Conservation (phyloP, 2,888 invertebrate genomes). For the Slavum lentiscoides region DNA sequence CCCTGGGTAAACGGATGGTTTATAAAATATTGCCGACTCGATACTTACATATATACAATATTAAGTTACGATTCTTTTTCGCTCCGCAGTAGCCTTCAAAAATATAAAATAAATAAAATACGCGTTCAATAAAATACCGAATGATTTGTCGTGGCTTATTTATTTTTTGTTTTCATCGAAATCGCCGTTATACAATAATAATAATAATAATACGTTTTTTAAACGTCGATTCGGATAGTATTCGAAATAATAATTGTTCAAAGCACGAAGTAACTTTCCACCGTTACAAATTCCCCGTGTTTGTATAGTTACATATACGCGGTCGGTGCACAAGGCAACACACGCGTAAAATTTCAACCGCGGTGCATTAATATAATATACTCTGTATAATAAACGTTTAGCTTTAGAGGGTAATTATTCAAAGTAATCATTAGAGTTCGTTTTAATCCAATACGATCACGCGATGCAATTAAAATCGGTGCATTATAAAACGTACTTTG, state of each 20-base stretch:
- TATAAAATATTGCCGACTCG: no score
- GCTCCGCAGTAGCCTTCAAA: no score
- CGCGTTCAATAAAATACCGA: no score
- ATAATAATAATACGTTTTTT: no score
- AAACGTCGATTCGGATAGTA: neutral
- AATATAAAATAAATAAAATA: no score
- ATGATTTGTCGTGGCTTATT: no score
- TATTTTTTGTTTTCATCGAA: no score
- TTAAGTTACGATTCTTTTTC: no score
- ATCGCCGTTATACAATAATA: no score
- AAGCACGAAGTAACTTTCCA: no score
- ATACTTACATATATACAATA: no score
- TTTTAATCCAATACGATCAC: conserved; percentile 37
- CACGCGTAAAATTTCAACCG: conserved; percentile 3
- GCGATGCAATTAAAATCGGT: conserved; percentile 44
- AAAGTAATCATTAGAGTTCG: conserved; percentile 10
- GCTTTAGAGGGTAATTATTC: conserved; percentile 10
- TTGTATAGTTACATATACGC: neutral
- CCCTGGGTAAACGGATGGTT: no score
- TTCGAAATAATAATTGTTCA: neutral
- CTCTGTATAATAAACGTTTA: neutral
- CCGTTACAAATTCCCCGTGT: neutral
- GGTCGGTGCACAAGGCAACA: neutral
- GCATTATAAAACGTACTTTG: neutral
- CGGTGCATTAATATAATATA: neutral